These are phyloP conservation scores for Saccostrea glomerata DNA, from an alignment of 1,140 invertebrate species.

Conservation along the genomic window DNA sequence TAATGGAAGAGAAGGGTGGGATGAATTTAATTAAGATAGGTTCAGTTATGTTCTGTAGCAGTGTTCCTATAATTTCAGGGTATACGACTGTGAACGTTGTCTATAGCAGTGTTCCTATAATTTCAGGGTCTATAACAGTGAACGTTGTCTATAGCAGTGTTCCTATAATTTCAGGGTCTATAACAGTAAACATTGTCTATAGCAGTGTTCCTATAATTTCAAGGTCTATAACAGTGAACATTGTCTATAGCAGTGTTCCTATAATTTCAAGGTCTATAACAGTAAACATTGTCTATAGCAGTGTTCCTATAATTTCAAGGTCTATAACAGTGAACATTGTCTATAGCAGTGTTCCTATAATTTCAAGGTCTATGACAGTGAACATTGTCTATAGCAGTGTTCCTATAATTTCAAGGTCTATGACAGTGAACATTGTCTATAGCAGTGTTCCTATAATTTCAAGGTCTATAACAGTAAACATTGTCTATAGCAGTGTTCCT, in stretches of 20 bases:
- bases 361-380: slow-evolving; percentile 70
- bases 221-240: background rate
- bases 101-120: too few species aligned
- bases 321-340: background rate
- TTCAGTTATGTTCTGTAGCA: too few species aligned
- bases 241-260: background rate
- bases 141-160: background rate
- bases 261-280: slow-evolving; percentile 65
- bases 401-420: too few species aligned
- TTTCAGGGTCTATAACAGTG: background rate
- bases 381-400: too few species aligned
- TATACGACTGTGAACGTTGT: too few species aligned
- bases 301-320: too few species aligned
- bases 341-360: too few species aligned
- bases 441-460: too few species aligned
- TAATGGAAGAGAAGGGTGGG: too few species aligned
- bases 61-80: too few species aligned
- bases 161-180: slow-evolving; percentile 51
- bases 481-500: slow-evolving; percentile 48
- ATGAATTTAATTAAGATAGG: too few species aligned
- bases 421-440: background rate
- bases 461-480: slow-evolving; percentile 72
- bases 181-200: slow-evolving; percentile 75
- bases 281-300: slow-evolving; percentile 73
- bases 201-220: too few species aligned